A percentile compares a stretch with the other conserved stretches of the same genome.
Evolutionary conservation across 2,888 invertebrate genomes (phyloP).

Genomic region (Seira sanloemensis): DNA sequence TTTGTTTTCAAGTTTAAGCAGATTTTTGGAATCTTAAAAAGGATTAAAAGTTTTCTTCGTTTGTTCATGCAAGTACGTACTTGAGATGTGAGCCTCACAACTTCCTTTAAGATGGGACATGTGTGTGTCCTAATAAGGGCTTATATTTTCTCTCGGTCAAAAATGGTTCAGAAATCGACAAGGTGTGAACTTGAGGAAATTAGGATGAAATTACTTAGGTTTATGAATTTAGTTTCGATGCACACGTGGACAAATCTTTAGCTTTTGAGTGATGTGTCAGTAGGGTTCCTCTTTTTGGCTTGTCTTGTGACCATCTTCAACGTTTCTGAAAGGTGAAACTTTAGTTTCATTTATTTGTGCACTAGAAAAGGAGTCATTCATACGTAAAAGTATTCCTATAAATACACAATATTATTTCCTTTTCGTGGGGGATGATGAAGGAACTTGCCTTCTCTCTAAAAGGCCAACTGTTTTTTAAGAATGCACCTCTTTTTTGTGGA

Average conservation of each 20-base stretch:
- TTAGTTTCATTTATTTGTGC: not conserved
- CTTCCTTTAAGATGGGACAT: not conserved
- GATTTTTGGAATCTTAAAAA: not conserved
- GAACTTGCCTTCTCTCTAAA: slow-evolving; percentile 20
- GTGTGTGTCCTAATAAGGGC: not conserved
- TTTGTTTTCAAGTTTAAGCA: not conserved
- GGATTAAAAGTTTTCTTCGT: too few relatives aligned
- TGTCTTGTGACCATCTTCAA: slow-evolving; percentile 18
- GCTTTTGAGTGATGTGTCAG: slow-evolving; percentile 55
- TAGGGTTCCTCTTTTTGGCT: slow-evolving; percentile 40
- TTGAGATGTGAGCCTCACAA: too few relatives aligned
- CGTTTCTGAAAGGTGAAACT: not conserved
- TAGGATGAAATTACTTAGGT: slow-evolving; percentile 34
- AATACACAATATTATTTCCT: slow-evolving; percentile 13
- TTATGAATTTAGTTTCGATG: slow-evolving; percentile 29
- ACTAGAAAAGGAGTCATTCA: too few relatives aligned
- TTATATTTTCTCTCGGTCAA: not conserved
- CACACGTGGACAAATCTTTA: slow-evolving; percentile 45
- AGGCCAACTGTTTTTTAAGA: slow-evolving; percentile 39
- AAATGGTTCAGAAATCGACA: slow-evolving; percentile 39
- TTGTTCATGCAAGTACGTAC: too few relatives aligned
- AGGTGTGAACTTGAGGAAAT: slow-evolving; percentile 56
- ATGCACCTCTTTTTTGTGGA: slow-evolving; percentile 16
- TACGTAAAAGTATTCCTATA: not conserved
- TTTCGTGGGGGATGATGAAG: not conserved